Evolutionary conservation across 2,888 invertebrate species (phyloP), one percentile per base, ranked within the genome.

Genomic region (Nemotelus pantherinus): DNA sequence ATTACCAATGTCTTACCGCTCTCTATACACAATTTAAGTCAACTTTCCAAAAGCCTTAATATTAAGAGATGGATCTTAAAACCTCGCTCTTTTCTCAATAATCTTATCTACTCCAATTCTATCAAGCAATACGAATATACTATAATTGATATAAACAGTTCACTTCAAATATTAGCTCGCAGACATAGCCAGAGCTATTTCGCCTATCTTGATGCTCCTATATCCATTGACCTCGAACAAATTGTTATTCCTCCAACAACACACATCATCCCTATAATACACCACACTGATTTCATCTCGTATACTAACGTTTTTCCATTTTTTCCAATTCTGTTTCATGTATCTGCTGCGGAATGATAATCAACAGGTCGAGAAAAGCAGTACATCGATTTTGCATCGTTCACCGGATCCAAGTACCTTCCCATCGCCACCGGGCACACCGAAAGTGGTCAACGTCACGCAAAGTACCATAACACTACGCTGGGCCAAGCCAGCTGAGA

Each of bases 381-480:
- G 87, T 79, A 84, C 86, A 77, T 88, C 89, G 78, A 90, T 90
- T n/a, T 89, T 93, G 80, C 92, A 93, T 84, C 90, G 91, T 76
- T 91, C 93, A 80, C 92, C 93, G 9, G 93, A 94, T 86, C 91
- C 92, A 58, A 90, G 90, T 77, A 89, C 90, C 4, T 89, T 91
- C 83, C 95, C 95, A 2, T 91, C 92, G 76, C 91, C 94, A 43
- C 95, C 95, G 2, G 90, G 92, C 77, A 90, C 92, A 81, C 93
- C 90, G 79, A 91, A 90, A 87, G 92, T 89, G 82, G 89, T 90
- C 82, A 94, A 90, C 87, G 91, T 89, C 45, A 93, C 93, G 5
- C 91, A 91, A 82, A 90, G 89, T 72, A 90, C 90, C 80, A 89
- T 92, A 68, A 89, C 90, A 48, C 84, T 92, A 44, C 89, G 91